Percentiles rank a stretch among this genome's conserved stretches.
Conservation (phyloP, 2,797 vertebrate genomes). For the Alectoris magna region DNA sequence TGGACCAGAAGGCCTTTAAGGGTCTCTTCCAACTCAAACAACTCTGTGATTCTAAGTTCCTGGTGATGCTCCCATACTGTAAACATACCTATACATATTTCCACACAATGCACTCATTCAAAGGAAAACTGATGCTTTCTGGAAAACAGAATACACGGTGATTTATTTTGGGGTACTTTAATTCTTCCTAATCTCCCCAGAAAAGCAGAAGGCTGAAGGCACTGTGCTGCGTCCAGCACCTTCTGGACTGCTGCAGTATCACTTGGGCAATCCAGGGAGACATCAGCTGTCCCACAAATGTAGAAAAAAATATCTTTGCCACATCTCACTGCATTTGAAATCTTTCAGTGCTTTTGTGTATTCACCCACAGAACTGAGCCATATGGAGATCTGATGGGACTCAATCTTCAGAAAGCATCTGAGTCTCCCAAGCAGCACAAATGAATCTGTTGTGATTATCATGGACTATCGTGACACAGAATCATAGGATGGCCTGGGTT, state of each 20-base stretch:
- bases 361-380: rapidly evolving
- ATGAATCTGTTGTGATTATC: rapidly evolving
- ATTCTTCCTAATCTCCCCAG: rapidly evolving
- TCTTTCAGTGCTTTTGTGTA: background rate
- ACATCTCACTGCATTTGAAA: background rate
- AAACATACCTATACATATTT: background rate
- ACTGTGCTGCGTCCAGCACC: no score
- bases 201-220: background rate
- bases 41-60: no score
- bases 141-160: rapidly evolving
- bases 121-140: background rate
- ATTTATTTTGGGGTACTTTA: background rate
- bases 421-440: rapidly evolving
- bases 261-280: rapidly evolving
- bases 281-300: background rate
- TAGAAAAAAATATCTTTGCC: background rate
- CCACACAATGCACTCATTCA: background rate
- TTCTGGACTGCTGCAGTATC: background rate
- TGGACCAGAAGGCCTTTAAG: no score
- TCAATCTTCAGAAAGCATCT: rapidly evolving
- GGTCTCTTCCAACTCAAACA: no score
- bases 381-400: background rate
- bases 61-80: rapidly evolving
- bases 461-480: background rate
- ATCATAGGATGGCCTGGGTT: background rate